Evolutionary conservation across 64 coral and sea anemone genomes (phyloP).

Genomic region (Stichodactyla helianthus): DNA sequence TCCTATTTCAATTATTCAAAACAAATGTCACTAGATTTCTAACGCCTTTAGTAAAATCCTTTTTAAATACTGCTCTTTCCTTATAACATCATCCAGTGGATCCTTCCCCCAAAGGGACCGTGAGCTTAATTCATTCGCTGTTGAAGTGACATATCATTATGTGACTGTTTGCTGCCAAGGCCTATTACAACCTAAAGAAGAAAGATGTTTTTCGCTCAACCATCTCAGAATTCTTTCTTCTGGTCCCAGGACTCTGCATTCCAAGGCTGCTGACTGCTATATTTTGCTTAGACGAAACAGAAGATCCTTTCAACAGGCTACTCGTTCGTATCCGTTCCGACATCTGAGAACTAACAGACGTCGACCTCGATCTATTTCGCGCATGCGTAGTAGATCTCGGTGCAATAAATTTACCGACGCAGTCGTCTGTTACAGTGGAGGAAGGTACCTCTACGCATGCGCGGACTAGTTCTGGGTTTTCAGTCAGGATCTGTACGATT

Average conservation of each 20-base stretch:
- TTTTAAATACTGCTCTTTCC: no score
- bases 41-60: no score
- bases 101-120: no score
- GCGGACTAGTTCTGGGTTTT: slow-evolving; percentile 33
- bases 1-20: no score
- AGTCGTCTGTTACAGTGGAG: slow-evolving; percentile 22
- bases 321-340: not conserved
- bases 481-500: slow-evolving; percentile 26
- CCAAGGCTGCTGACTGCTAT: not conserved
- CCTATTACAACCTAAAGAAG: slow-evolving; percentile 3
- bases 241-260: not conserved
- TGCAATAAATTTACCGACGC: slow-evolving; percentile 18
- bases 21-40: no score
- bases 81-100: no score
- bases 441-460: slow-evolving; percentile 32
- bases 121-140: no score
- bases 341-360: not conserved
- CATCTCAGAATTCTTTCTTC: not conserved
- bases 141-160: no score
- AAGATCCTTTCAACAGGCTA: not conserved
- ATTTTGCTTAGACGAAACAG: not conserved
- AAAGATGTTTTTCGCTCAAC: not conserved
- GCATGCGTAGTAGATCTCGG: not conserved
- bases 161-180: no score
- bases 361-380: not conserved